These are phyloP conservation scores for Byasa hedistus DNA, from an alignment of 2,888 invertebrate species.

Conservation along the genomic window DNA sequence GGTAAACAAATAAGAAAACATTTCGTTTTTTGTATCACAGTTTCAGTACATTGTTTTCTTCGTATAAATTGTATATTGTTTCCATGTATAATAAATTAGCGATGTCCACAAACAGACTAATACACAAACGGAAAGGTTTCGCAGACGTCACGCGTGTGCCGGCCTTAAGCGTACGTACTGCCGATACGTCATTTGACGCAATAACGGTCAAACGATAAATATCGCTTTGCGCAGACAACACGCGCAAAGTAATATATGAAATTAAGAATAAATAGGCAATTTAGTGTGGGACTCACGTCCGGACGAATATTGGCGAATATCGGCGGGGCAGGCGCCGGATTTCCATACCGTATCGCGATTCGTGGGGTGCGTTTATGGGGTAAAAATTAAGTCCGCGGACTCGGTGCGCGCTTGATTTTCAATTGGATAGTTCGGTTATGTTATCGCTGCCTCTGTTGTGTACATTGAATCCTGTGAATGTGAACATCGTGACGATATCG, in stretches of 20 bases:
- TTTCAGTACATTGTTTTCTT: conserved; percentile 12
- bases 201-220: conserved; percentile 80
- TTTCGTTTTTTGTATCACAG: neutral
- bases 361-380: conserved; percentile 78
- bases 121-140: conserved; percentile 26
- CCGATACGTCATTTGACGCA: conserved; percentile 78
- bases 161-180: conserved; percentile 67
- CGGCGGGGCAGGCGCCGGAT: conserved; percentile 70
- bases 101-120: conserved; percentile 27
- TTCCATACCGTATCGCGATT: conserved; percentile 78
- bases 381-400: conserved; percentile 75
- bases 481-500: no score
- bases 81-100: conserved; percentile 13
- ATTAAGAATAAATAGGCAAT: conserved; percentile 81
- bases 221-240: conserved; percentile 80
- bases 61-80: conserved; percentile 17
- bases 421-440: conserved; percentile 52
- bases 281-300: conserved; percentile 76
- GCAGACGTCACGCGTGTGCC: conserved; percentile 52
- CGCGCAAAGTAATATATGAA: conserved; percentile 81
- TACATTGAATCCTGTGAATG: no score
- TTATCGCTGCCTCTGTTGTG: neutral
- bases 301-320: conserved; percentile 77
- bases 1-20: neutral
- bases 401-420: conserved; percentile 64